These are phyloP conservation scores for Eilema depressum DNA, from an alignment of 2,888 invertebrate genomes.

Conservation along the genomic window DNA sequence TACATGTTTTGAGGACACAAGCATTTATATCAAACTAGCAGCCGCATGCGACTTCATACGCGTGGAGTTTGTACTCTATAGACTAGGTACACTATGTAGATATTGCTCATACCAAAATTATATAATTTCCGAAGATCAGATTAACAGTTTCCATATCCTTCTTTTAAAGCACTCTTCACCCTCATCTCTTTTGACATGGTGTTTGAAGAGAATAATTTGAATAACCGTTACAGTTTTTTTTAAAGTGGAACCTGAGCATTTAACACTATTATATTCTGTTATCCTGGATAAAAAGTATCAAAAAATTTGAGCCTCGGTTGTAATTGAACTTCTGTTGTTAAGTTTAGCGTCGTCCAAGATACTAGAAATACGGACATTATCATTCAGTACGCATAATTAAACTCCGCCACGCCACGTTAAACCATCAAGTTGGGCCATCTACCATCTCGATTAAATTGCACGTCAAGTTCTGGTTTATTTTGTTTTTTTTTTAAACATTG, in stretches of 20 bases:
- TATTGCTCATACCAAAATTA: too few species aligned
- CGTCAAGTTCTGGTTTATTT: conserved; percentile 37
- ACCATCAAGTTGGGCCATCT: conserved; percentile 58
- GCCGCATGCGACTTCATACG: too few species aligned
- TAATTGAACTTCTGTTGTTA: conserved; percentile 4
- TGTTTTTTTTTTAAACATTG: conserved; percentile 30
- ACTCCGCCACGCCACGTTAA: conserved; percentile 64
- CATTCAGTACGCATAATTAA: conserved; percentile 55
- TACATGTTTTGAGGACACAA: conserved; percentile 19
- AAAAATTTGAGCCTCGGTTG: neutral
- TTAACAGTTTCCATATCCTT: too few species aligned
- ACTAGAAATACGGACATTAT: conserved; percentile 10
- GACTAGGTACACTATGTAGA: too few species aligned
- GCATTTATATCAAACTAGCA: neutral
- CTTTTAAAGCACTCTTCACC: too few species aligned
- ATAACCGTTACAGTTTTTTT: too few species aligned
- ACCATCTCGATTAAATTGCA: conserved; percentile 50
- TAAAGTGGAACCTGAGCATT: too few species aligned
- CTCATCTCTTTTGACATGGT: too few species aligned
- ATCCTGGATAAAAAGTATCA: neutral
- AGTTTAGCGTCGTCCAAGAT: conserved; percentile 9
- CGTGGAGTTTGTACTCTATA: too few species aligned
- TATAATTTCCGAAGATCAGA: too few species aligned
- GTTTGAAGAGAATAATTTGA: too few species aligned
- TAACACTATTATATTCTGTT: neutral